Conservation (phyloP, 2,888 invertebrate genomes). For the Scotopteryx bipunctaria region DNA sequence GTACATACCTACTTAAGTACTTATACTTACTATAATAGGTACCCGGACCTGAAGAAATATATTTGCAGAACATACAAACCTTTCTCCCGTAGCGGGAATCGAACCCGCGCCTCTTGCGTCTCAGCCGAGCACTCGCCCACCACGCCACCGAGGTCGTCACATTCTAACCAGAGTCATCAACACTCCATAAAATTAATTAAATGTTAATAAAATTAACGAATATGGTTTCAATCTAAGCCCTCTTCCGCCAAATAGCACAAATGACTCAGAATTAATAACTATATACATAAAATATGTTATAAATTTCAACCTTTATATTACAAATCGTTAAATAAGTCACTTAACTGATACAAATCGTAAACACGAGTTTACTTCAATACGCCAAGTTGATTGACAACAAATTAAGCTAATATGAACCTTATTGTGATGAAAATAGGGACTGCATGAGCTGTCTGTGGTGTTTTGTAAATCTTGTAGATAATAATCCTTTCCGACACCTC, state of each 20-base stretch:
- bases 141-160: too few relatives aligned
- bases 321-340: constrained; percentile 27
- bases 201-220: too few relatives aligned
- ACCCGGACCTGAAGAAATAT: too few relatives aligned
- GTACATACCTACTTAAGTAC: too few relatives aligned
- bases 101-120: too few relatives aligned
- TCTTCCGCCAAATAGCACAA: not conserved
- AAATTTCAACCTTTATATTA: constrained; percentile 18
- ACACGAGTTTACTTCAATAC: constrained; percentile 24
- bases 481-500: constrained; percentile 30
- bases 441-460: not conserved
- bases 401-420: constrained; percentile 6
- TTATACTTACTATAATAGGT: too few relatives aligned
- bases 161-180: too few relatives aligned
- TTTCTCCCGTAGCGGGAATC: too few relatives aligned
- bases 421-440: not conserved
- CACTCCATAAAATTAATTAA: too few relatives aligned
- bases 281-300: constrained; percentile 11
- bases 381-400: not conserved
- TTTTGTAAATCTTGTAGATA: constrained; percentile 31
- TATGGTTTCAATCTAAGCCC: too few relatives aligned
- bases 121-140: too few relatives aligned
- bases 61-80: too few relatives aligned
- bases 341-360: constrained; percentile 26
- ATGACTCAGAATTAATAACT: constrained; percentile 16